phyloP scores from a whole-genome alignment of 1,140 invertebrate species.

The Centruroides sculpturatus region DNA sequence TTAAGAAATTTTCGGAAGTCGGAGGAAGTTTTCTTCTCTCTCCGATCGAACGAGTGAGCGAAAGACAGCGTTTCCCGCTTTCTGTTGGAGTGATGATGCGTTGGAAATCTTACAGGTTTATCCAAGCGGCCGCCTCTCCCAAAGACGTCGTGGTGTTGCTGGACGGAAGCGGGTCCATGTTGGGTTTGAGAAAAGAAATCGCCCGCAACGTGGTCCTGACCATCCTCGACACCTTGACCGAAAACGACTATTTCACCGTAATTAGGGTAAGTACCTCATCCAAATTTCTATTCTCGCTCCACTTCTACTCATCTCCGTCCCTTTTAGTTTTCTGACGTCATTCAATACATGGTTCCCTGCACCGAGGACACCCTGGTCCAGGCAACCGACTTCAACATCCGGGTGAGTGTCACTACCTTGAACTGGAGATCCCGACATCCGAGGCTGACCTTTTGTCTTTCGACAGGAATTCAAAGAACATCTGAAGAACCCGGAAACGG shows the following conservation, averaged over 20 bases:
- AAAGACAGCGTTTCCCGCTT: no score
- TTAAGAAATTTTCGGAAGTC: no score
- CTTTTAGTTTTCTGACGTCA: constrained; percentile 24
- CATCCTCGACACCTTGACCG: constrained; percentile 87
- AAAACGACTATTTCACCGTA: constrained; percentile 95
- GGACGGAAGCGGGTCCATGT: constrained; percentile 93
- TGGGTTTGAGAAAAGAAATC: constrained; percentile 80
- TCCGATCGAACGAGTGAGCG: no score
- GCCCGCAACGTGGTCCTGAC: constrained; percentile 69
- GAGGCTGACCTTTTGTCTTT: no score
- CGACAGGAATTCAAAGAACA: constrained; percentile 52
- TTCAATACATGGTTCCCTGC: constrained; percentile 47
- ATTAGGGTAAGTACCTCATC: constrained; percentile 38
- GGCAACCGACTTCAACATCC: constrained; percentile 73
- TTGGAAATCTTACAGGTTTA: constrained; percentile 43
- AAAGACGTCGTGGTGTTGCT: constrained; percentile 94
- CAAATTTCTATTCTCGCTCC: no score
- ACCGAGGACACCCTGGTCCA: constrained; percentile 62
- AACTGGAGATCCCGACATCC: no score
- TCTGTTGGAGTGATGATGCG: neutral
- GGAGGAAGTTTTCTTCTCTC: no score
- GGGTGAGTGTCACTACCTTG: constrained; percentile 34
- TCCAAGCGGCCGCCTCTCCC: constrained; percentile 89
- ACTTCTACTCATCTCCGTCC: constrained; percentile 7
- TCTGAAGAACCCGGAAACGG: constrained; percentile 57